These are phyloP conservation scores for Hololepta plana DNA, from an alignment of 2,888 invertebrate species.

Conservation along the genomic window DNA sequence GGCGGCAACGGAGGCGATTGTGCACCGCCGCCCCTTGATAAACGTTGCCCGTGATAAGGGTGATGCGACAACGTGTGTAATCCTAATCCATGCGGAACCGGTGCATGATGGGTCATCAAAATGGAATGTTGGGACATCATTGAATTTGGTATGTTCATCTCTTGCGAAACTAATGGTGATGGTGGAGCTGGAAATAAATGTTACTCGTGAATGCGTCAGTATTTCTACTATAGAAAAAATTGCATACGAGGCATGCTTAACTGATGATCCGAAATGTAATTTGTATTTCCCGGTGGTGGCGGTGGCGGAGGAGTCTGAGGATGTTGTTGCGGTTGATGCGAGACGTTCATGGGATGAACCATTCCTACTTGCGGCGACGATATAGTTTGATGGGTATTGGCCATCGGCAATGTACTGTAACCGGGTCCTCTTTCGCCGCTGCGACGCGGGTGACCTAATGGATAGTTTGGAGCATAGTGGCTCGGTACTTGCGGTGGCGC, in stretches of 20 bases:
- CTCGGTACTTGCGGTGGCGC: slow-evolving; percentile 95
- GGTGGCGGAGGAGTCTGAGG: slow-evolving; percentile 43
- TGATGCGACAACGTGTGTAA: slow-evolving; percentile 34
- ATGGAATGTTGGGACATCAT: slow-evolving; percentile 21
- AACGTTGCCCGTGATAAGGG: slow-evolving; percentile 10
- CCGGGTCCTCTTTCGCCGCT: slow-evolving; percentile 39
- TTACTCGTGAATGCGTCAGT: not conserved
- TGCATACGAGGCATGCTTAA: slow-evolving; percentile 72
- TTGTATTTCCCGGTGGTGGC: slow-evolving; percentile 39
- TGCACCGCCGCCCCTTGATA: slow-evolving; percentile 34
- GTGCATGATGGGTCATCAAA: slow-evolving; percentile 24
- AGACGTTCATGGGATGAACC: slow-evolving; percentile 57
- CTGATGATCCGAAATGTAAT: slow-evolving; percentile 31
- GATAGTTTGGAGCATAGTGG: slow-evolving; percentile 91
- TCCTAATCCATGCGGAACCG: slow-evolving; percentile 24
- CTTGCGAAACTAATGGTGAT: slow-evolving; percentile 48
- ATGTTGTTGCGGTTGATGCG: slow-evolving; percentile 21
- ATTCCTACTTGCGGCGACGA: slow-evolving; percentile 47
- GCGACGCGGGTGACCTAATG: slow-evolving; percentile 58
- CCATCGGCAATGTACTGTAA: slow-evolving; percentile 70
- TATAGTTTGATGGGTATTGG: slow-evolving; percentile 24
- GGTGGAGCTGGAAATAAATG: slow-evolving; percentile 50
- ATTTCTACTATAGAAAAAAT: slow-evolving; percentile 5
- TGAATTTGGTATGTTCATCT: slow-evolving; percentile 29
- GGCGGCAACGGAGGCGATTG: slow-evolving; percentile 73